Evolutionary conservation across 2,797 vertebrate species (phyloP).

Genomic region (Botia kubotai): DNA sequence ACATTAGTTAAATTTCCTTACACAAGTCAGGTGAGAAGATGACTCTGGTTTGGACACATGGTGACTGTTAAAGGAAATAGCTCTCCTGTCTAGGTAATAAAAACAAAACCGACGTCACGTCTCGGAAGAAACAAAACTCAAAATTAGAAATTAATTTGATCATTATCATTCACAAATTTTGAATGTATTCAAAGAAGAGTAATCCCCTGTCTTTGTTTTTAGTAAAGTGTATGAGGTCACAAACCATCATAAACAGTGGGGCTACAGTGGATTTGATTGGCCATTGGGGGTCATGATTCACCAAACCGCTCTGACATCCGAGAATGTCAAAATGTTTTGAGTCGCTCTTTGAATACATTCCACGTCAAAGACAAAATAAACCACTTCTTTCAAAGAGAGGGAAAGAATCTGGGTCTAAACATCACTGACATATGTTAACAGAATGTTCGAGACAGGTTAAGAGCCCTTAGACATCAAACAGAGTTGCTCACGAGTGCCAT

Average conservation of each 20-base stretch:
- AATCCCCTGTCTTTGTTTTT: background rate
- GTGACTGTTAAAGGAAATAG: constrained; percentile 99
- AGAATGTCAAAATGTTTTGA: constrained; percentile 17
- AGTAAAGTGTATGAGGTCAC: background rate
- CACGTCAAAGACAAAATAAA: constrained; percentile 33
- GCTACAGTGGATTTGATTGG: background rate
- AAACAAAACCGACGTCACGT: background rate
- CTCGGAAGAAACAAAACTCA: no score
- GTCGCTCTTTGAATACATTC: background rate
- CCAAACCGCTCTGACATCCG: constrained; percentile 18
- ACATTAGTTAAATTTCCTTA: constrained; percentile 72
- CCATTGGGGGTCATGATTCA: constrained; percentile 14
- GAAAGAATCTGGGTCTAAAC: constrained; percentile 32
- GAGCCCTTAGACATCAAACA: constrained; percentile 27
- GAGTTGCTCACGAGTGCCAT: constrained; percentile 33
- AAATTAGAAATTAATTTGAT: no score
- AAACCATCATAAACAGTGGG: background rate
- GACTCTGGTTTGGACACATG: constrained; percentile 98
- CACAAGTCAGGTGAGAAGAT: constrained; percentile 92
- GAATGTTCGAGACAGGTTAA: constrained; percentile 35
- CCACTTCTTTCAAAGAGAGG: constrained; percentile 6
- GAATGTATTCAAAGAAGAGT: no score
- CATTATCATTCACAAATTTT: no score
- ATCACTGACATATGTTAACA: constrained; percentile 35
- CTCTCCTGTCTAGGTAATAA: constrained; percentile 87